Evolutionary conservation across 2,888 invertebrate genomes (phyloP), one percentile per base, ranked within the genome.

Genomic region (Pherbina coryleti): DNA sequence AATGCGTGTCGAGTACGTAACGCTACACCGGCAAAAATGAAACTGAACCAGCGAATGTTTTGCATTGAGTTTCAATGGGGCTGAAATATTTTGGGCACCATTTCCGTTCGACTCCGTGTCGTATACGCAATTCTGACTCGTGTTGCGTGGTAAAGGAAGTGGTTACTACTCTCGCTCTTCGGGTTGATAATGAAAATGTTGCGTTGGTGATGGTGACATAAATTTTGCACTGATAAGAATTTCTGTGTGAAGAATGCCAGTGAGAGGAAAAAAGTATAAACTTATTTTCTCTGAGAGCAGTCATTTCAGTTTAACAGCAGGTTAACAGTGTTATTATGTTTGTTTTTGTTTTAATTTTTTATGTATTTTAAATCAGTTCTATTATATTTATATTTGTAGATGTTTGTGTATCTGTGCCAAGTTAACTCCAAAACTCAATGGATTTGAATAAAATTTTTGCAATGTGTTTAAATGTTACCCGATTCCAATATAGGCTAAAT

Each of bases 11-110:
- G 70, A 78, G 82, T 79, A 82, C 82, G 81, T 80, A 79, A 79
- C 85, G 81, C 81, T 77, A 79, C 84, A 83, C 85, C 85, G 87
- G 85, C 84, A 83, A 81, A 84, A 82, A 82, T 84, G 77, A 84
- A 82, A 86, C 87, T 86, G 80, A 86, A 80, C 80, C 82, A 81
- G 79, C 75, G 70, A 67, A 69, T 76, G 77, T 51, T 31, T 75
- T 70, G 76, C 76, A 75, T 76, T 76, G 74, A 77, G 79, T 74
- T 73, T 75, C 73, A 76, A 76, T 57, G 57, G 62, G 80, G 73
- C 77, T 75, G 71, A 75, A 66, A 64, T 57, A 25, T 55, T 73
- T 49, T 78, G 79, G 55, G 74, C 55, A 17, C 69, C 75, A 55
- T 57, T 51, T 60, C 67, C 78, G 75, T 17, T 14, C 72, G 60